Evolutionary conservation across 2,113 vertebrate species (phyloP).

Genomic region (Petaurus breviceps): DNA sequence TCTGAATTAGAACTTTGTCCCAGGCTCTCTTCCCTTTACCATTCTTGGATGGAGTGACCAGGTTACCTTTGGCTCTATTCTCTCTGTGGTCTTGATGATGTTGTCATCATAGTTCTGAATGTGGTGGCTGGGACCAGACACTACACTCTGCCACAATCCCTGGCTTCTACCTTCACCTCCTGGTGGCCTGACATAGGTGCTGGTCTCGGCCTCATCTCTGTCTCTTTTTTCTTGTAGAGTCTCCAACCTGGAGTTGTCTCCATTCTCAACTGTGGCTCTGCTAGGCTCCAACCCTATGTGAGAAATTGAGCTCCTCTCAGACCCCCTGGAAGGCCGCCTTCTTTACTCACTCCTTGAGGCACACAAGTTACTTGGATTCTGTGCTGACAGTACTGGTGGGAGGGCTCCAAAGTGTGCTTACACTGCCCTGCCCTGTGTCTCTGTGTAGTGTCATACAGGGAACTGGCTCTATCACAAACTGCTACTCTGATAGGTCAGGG

Average conservation of each 20-base stretch:
- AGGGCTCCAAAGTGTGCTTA: background rate
- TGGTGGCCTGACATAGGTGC: background rate
- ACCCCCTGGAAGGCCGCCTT: background rate
- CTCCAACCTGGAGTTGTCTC: background rate
- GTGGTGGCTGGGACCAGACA: background rate
- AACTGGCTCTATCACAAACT: background rate
- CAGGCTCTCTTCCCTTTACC: background rate
- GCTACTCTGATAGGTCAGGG: background rate
- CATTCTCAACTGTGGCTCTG: background rate
- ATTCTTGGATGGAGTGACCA: background rate
- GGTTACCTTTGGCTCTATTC: background rate
- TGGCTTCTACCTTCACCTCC: background rate
- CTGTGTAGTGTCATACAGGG: background rate
- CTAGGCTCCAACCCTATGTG: background rate
- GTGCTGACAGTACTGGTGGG: background rate
- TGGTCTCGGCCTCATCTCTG: background rate
- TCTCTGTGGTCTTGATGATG: background rate
- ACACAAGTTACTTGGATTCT: background rate
- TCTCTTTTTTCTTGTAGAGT: background rate
- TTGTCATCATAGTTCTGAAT: background rate
- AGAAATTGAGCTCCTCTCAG: background rate
- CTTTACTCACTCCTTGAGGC: background rate
- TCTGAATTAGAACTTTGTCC: background rate
- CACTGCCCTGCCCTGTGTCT: background rate
- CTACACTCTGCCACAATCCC: background rate